Conservation (phyloP, 2,888 invertebrate genomes). For the Chromoteleia sp. region DNA sequence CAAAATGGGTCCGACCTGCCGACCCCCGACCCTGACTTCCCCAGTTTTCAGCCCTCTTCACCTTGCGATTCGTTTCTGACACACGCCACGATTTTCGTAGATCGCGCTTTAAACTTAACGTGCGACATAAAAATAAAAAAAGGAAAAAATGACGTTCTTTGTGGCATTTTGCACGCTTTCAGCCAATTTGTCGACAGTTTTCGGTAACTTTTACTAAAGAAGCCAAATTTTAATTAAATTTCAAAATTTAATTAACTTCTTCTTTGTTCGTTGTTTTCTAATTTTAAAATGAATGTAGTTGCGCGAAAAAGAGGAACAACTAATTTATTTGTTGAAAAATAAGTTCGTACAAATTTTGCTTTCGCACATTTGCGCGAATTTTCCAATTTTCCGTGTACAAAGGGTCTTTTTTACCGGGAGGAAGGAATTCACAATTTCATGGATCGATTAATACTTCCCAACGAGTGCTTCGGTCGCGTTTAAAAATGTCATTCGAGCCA, state of each 20-base stretch:
- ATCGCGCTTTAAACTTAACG: constrained; percentile 25
- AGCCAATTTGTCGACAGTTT: no score
- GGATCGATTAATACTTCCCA: constrained; percentile 65
- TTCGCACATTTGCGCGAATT: constrained; percentile 6
- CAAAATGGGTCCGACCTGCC: constrained; percentile 85
- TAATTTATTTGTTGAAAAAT: no score
- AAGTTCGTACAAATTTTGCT: no score
- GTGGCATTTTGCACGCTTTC: no score
- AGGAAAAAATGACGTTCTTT: no score
- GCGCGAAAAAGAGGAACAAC: no score
- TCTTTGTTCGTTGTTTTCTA: no score
- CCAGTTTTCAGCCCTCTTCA: constrained; percentile 63
- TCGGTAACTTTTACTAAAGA: no score
- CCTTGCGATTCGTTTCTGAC: constrained; percentile 62
- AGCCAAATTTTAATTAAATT: no score
- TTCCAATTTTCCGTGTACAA: constrained; percentile 28
- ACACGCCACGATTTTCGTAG: constrained; percentile 46
- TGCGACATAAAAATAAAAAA: not conserved
- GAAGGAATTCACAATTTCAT: constrained; percentile 66
- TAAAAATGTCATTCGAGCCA: constrained; percentile 65
- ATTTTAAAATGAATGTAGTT: no score
- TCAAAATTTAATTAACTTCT: no score
- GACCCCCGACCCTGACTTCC: constrained; percentile 72
- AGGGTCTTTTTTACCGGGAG: constrained; percentile 17
- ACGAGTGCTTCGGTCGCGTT: constrained; percentile 56